Evolutionary conservation across 2,113 vertebrate genomes (phyloP).

Genomic region (Nothocercus nigrocapillus): DNA sequence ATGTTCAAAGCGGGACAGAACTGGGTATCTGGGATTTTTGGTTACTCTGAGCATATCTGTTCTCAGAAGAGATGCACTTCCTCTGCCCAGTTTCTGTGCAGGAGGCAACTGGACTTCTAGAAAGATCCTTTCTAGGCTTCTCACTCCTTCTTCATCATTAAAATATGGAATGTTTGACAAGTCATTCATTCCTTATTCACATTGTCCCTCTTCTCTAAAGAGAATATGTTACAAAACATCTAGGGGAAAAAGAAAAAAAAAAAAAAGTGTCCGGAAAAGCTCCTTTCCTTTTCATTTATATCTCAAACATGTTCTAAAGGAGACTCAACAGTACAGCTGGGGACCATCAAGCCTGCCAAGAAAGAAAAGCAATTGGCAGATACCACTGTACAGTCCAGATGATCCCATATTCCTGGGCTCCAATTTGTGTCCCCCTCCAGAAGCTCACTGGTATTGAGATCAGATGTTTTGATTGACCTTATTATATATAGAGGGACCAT

Average conservation of each 20-base stretch:
- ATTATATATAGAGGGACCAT: conserved; percentile 48
- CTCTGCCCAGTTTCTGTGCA: not conserved
- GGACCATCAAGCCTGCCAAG: not conserved
- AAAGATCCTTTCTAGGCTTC: not conserved
- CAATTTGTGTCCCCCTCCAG: not conserved
- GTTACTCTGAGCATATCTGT: not conserved
- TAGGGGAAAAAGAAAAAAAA: too few species aligned
- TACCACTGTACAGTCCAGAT: conserved; percentile 7
- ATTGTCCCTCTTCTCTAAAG: not conserved
- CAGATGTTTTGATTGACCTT: conserved; percentile 61
- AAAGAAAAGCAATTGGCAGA: conserved; percentile 42
- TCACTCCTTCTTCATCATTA: not conserved
- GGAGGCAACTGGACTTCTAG: not conserved
- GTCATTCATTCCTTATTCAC: not conserved
- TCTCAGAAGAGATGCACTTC: not conserved
- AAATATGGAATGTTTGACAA: not conserved
- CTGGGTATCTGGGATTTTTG: not conserved
- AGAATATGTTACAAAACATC: not conserved
- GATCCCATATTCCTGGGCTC: conserved; percentile 19
- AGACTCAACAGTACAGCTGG: not conserved
- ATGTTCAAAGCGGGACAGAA: not conserved
- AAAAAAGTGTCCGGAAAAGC: not conserved
- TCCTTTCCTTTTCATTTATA: not conserved
- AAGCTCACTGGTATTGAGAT: conserved; percentile 57
- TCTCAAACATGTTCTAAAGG: conserved; percentile 26